Conservation (phyloP, 2,888 invertebrate genomes). For the Apotomis capreana region DNA sequence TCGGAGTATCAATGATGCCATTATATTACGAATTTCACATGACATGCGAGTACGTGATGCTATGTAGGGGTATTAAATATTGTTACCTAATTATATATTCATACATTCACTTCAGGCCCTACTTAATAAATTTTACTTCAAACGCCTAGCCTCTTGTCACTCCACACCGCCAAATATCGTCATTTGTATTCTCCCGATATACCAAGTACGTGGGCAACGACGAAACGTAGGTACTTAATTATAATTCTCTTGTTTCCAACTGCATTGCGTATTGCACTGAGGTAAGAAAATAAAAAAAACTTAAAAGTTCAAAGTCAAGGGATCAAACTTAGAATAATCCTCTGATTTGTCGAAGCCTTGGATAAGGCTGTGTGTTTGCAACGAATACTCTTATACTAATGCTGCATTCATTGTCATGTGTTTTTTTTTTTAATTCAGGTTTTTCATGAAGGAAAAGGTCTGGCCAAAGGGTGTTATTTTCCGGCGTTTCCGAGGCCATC, state of each 20-base stretch:
- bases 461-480: too few species aligned
- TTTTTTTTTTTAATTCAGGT: too few species aligned
- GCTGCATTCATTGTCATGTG: too few species aligned
- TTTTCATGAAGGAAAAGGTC: too few species aligned
- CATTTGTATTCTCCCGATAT: constrained; percentile 67
- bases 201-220: constrained; percentile 48
- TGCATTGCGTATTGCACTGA: not conserved
- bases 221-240: constrained; percentile 58
- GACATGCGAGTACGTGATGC: constrained; percentile 67
- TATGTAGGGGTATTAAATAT: constrained; percentile 48
- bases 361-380: not conserved
- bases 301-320: not conserved
- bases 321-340: not conserved
- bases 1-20: constrained; percentile 64
- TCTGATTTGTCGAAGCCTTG: not conserved
- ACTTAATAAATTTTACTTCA: constrained; percentile 61
- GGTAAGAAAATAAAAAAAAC: not conserved
- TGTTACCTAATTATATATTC: constrained; percentile 12
- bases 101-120: constrained; percentile 10
- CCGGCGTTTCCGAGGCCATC: too few species aligned
- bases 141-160: constrained; percentile 50
- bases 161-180: constrained; percentile 75
- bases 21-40: constrained; percentile 70
- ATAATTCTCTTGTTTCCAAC: constrained; percentile 51
- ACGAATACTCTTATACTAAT: too few species aligned